A percentile compares a stretch with the other conserved stretches of the same genome.
Conservation (phyloP, 2,888 invertebrate genomes). For the Lumbricus terrestris region DNA sequence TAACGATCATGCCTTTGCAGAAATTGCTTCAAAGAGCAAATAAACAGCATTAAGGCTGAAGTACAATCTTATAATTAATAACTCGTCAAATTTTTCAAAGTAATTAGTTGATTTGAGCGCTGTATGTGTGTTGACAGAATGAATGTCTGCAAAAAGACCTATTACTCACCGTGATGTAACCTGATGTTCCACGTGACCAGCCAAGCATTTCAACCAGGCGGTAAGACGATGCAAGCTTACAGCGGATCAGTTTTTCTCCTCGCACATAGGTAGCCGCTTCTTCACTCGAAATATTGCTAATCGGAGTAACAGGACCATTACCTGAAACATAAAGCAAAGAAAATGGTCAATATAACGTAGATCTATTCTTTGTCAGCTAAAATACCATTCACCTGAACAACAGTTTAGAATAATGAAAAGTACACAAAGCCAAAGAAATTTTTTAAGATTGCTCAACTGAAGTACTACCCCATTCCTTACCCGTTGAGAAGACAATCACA, state of each 20-base stretch:
- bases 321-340: not conserved
- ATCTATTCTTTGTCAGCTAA: not conserved
- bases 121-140: not conserved
- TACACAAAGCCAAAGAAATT: not conserved
- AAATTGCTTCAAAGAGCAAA: not conserved
- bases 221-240: conserved; percentile 93
- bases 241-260: conserved; percentile 89
- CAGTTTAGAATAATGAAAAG: not conserved
- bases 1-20: too few relatives aligned
- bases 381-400: not conserved
- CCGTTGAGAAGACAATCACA: not conserved
- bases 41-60: not conserved
- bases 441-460: not conserved
- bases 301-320: conserved; percentile 19
- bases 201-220: conserved; percentile 91
- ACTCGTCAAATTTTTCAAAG: not conserved
- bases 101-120: not conserved
- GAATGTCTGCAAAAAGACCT: not conserved
- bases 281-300: conserved; percentile 7
- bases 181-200: conserved; percentile 73
- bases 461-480: not conserved
- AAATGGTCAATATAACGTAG: not conserved
- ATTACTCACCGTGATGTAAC: not conserved
- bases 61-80: not conserved
- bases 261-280: conserved; percentile 61